Percentiles rank a stretch among this genome's conserved stretches.
Evolutionary conservation across 2,888 invertebrate genomes (phyloP).

Genomic region (Papilio protenor): DNA sequence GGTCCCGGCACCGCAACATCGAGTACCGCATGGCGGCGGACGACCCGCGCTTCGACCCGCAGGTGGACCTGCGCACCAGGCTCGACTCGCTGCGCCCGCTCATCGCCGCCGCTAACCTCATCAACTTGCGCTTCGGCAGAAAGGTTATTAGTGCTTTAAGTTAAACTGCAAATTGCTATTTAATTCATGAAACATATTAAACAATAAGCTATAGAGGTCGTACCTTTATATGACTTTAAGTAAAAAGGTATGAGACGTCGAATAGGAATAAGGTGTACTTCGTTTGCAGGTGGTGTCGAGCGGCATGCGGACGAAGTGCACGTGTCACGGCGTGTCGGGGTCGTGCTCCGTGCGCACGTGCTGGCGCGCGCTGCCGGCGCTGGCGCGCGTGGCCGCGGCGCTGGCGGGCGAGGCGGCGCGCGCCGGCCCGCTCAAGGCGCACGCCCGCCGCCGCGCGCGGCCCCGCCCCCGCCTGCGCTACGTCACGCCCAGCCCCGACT

Average conservation of each 20-base stretch:
- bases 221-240: too few relatives aligned
- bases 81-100: constrained; percentile 78
- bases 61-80: constrained; percentile 77
- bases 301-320: constrained; percentile 87
- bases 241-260: too few relatives aligned
- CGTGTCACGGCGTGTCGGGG: constrained; percentile 93
- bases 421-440: constrained; percentile 74
- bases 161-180: background rate
- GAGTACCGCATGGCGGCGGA: constrained; percentile 81
- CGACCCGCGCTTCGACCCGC: constrained; percentile 81
- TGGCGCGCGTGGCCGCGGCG: constrained; percentile 85
- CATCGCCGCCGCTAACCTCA: constrained; percentile 89
- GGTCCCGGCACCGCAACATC: constrained; percentile 74
- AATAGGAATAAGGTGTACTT: background rate
- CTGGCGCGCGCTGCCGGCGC: constrained; percentile 89
- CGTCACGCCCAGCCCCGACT: constrained; percentile 92
- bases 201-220: too few relatives aligned
- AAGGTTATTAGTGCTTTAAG: constrained; percentile 77
- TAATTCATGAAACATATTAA: background rate
- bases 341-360: constrained; percentile 93
- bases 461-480: constrained; percentile 87
- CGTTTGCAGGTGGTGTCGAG: constrained; percentile 83
- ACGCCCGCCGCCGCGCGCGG: constrained; percentile 67
- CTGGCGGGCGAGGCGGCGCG: constrained; percentile 73
- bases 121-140: constrained; percentile 91